Base-by-base conservation (phyloP, 2,797 vertebrate species). In the Platalea minor region DNA sequence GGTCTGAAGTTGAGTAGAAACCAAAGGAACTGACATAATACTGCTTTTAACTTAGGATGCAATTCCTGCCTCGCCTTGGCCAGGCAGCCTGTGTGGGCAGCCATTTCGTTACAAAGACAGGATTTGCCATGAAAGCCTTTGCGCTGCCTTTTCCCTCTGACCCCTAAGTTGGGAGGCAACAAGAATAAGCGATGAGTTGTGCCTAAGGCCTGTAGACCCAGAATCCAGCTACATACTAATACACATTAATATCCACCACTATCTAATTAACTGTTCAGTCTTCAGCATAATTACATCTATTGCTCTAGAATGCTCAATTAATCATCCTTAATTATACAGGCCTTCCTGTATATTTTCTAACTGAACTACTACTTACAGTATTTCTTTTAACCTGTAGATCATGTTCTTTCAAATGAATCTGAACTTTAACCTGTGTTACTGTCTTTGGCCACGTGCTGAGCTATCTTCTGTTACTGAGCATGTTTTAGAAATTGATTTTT, bases 81-180 rank as follows among this genome's bases (percentile, higher is more conserved):
- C 51, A 10, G 41, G 10, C 35, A 72, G 54, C 0, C 0, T 0
- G 20, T n/a, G 11, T 64, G 37, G 43, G 59, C 53, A 81, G 56
- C 26, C 12, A 2, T 25, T n/a, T 69, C 43, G 23, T 39, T 82
- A 45, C 67, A 75, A 74, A 78, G 63, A 23, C 7, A 54, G 18
- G 18, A 60, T 61, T 85, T 57, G 24, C 39, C 25, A 4, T 18
- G 26, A 43, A 56, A 82, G 7, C 6, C 21, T 72, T 50, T 63
- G 13, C 63, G 56, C 21, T 89, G 51, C 51, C 37, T 81, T 85
- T 85, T 54, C 7, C 39, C 24, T 31, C 63, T 48, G 43, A 76
- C 9, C 10, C 8, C 7, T 37, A 50, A 41, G 4, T 33, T 35
- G 39, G 63, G 17, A 82, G 28, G 28, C 64, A 82, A 53, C 7